Evolutionary conservation across 2,113 vertebrate species (phyloP), one percentile per base, ranked within the genome.

Genomic region (Pygoscelis adeliae): DNA sequence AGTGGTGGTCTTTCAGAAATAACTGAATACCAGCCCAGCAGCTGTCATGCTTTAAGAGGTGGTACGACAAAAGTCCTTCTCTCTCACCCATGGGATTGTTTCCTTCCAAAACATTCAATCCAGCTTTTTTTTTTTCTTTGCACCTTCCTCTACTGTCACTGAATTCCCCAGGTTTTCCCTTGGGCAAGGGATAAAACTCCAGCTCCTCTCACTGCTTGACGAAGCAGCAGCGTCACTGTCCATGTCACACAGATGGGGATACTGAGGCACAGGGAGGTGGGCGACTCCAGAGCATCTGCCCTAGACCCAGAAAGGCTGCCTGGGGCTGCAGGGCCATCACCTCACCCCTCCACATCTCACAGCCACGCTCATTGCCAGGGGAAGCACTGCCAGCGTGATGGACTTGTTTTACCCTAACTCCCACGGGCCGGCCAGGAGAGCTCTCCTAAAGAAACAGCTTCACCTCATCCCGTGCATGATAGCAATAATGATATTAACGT

Each of bases 401-500:
- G 47, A 38, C 58, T n/a, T 42, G 11, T 4, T 46, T 58, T 6
- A 62, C 61, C 70, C 67, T 2, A 10, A 3, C 34, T 27, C 53
- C 93, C 91, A 22, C 10, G 10, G 59, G 36, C 18, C 7, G 71
- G 30, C 34, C n/a, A 47, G 72, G 76, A 65, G n/a, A 63, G 11
- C 10, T 55, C 59, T 23, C 21, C 87, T 16, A 32, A n/a, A 65
- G n/a, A 61, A 79, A 46, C 17, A 27, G 52, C 58, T 46, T 65
- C 78, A 30, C 11, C 56, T 23, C 76, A 77, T 6, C 77, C 34
- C 38, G 0, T 5, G 9, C 21, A 0, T 0, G 1, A 17, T 2
- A 82, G 70, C 42, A 72, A 9, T 16, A 50, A 22, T 1, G 15
- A 32, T 2, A 38, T 29, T 11, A 27, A 30, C 26, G n/a, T 11